These are phyloP conservation scores for Gymnocephalus cernua DNA, from an alignment of 2,113 vertebrate species.

Conservation along the genomic window DNA sequence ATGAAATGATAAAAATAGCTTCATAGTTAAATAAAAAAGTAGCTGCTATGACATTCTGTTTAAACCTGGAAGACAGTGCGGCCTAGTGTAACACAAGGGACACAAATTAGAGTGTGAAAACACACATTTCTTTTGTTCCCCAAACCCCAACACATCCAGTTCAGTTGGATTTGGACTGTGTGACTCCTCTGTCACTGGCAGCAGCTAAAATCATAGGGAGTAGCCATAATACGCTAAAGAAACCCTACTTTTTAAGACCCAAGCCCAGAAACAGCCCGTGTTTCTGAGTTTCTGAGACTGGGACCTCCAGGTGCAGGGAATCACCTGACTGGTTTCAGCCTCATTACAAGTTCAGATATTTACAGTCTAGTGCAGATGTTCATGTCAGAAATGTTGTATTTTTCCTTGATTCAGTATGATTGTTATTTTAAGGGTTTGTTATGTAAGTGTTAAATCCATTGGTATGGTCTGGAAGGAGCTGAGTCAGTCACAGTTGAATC, in stretches of 20 bases:
- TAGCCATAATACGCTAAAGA: too few species aligned
- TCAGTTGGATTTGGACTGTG: neutral
- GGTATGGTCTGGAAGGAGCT: neutral
- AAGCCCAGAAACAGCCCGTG: neutral
- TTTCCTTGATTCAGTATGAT: neutral
- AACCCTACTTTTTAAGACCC: neutral
- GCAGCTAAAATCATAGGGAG: neutral
- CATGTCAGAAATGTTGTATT: neutral
- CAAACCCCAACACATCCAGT: neutral
- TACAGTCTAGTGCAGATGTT: neutral
- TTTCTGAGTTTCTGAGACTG: neutral
- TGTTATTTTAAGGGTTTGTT: constrained; percentile 19
- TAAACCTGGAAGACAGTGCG: constrained; percentile 19
- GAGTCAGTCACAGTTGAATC: constrained; percentile 14
- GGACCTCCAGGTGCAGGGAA: neutral
- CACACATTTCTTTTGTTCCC: constrained; percentile 22
- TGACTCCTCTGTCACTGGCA: neutral
- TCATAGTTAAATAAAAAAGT: constrained; percentile 30
- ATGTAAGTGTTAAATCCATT: constrained; percentile 10
- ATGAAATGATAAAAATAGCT: constrained; percentile 50
- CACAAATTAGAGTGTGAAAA: neutral
- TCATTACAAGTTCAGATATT: neutral
- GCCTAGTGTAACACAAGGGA: constrained; percentile 50
- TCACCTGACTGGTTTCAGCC: constrained; percentile 1
- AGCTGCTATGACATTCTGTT: constrained; percentile 31